These are phyloP conservation scores for Paguma larvata DNA, from an alignment of 2,797 vertebrate genomes.

Conservation along the genomic window DNA sequence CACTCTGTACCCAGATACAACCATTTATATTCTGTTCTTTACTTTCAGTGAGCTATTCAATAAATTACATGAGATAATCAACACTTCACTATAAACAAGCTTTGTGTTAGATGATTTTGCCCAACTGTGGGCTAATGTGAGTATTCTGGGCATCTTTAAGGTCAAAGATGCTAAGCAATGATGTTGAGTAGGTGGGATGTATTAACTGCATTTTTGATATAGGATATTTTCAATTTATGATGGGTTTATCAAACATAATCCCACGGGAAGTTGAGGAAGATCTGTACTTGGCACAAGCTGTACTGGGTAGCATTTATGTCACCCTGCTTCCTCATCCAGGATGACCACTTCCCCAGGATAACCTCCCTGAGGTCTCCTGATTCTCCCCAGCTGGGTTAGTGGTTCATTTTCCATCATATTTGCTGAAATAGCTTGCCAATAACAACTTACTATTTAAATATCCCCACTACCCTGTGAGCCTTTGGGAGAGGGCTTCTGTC, in stretches of 20 bases:
- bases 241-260: not conserved
- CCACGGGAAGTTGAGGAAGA: not conserved
- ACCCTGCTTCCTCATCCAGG: not conserved
- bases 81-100: not conserved
- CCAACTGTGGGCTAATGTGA: not conserved
- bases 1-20: not conserved
- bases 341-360: not conserved
- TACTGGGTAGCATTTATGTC: no score
- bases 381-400: not conserved
- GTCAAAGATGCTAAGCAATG: not conserved
- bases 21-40: not conserved
- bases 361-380: not conserved
- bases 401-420: not conserved
- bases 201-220: not conserved
- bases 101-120: not conserved
- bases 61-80: not conserved
- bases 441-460: not conserved
- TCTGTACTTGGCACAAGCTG: not conserved
- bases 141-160: not conserved
- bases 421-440: not conserved
- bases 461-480: not conserved
- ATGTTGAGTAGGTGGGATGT: not conserved
- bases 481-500: not conserved
- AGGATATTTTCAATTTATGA: not conserved
- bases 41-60: not conserved